A percentile compares a stretch with the other conserved stretches of the same genome.
Conservation (phyloP, 2,888 invertebrate genomes). For the Buathra laborator region DNA sequence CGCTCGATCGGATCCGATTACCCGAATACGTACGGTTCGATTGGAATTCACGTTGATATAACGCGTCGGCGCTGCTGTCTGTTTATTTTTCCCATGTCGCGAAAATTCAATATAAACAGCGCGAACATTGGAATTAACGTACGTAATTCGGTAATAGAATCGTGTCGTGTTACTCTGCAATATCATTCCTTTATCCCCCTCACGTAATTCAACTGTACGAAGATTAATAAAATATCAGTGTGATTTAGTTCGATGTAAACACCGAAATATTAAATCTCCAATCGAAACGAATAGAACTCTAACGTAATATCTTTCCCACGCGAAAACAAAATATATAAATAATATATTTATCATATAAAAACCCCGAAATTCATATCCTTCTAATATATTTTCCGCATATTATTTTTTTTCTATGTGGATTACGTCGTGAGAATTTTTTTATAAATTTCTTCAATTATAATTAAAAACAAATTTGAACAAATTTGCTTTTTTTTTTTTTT, state of each 20-base stretch:
- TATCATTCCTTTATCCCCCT: not conserved
- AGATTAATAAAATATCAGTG: not conserved
- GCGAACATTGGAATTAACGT: not conserved
- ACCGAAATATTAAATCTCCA: too few species aligned
- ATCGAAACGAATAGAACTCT: too few species aligned
- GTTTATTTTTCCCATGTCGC: constrained; percentile 47
- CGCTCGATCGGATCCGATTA: constrained; percentile 54
- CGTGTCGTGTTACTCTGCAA: not conserved
- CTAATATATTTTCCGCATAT: too few species aligned
- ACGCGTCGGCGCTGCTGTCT: constrained; percentile 27
- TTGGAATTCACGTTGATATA: constrained; percentile 50
- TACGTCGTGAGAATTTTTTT: too few species aligned
- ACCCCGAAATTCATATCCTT: too few species aligned
- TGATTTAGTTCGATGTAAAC: not conserved
- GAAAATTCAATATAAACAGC: constrained; percentile 30
- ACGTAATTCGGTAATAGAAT: constrained; percentile 5
- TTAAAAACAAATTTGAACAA: too few species aligned
- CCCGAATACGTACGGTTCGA: constrained; percentile 52
- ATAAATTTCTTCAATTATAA: too few species aligned
- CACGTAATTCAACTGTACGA: not conserved
- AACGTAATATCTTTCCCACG: too few species aligned
- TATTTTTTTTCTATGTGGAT: too few species aligned
- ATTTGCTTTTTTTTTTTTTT: too few species aligned
- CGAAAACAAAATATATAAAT: too few species aligned
- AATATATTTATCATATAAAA: too few species aligned